Percentiles rank a stretch among this genome's conserved stretches.
Evolutionary conservation across 2,888 invertebrate genomes (phyloP).

Genomic region (Macrosoma leucophasiata): DNA sequence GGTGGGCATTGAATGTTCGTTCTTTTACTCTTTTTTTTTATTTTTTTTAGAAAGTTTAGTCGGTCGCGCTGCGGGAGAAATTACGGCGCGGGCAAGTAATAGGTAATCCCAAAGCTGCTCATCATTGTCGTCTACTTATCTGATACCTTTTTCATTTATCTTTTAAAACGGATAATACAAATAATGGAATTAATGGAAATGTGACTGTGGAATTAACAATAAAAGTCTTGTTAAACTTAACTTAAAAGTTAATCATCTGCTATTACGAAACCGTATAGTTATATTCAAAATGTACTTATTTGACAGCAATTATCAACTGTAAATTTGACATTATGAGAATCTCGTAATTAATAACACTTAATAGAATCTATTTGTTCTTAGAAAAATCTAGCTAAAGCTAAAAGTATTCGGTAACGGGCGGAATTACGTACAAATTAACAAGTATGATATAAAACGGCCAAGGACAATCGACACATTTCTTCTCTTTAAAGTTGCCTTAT

Average conservation of each 20-base stretch:
- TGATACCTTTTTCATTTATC: constrained; percentile 39
- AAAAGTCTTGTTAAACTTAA: constrained; percentile 1
- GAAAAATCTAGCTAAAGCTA: constrained; percentile 54
- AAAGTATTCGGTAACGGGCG: constrained; percentile 72
- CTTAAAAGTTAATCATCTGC: too few species aligned
- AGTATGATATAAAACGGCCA: constrained; percentile 56
- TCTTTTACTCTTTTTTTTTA: constrained; percentile 66
- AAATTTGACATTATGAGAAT: constrained; percentile 47
- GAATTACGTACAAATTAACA: constrained; percentile 72
- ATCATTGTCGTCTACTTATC: constrained; percentile 56
- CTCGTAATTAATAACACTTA: constrained; percentile 41
- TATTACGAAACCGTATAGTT: constrained; percentile 27
- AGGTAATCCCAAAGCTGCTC: constrained; percentile 58
- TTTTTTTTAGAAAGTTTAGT: constrained; percentile 73
- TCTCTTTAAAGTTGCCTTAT: constrained; percentile 52
- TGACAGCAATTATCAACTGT: too few species aligned
- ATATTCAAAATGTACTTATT: constrained; percentile 46
- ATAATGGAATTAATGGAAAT: too few species aligned
- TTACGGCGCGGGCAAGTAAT: constrained; percentile 54
- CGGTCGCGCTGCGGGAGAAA: constrained; percentile 67
- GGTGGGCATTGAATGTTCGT: constrained; percentile 61
- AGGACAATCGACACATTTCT: constrained; percentile 43
- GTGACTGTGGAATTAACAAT: too few species aligned
- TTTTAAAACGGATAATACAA: too few species aligned
- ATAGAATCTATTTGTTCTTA: constrained; percentile 55